These are phyloP conservation scores for Pyrrhura leucotis DNA, from an alignment of 2,797 vertebrate genomes.

Conservation along the genomic window DNA sequence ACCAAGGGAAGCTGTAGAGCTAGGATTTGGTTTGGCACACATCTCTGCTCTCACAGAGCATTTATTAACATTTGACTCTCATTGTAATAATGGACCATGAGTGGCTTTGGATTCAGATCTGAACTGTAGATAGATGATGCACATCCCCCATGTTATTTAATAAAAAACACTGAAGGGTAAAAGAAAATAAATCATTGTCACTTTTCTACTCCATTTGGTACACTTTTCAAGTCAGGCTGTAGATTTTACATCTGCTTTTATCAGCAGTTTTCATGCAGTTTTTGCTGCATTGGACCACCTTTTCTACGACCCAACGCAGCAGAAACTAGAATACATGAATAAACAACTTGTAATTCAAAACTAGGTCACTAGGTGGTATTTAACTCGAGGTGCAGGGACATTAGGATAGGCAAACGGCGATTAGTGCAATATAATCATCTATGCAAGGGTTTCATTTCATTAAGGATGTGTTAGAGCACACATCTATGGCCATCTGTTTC, in stretches of 20 bases:
- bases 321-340: background rate
- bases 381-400: background rate
- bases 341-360: conserved; percentile 34
- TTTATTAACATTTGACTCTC: background rate
- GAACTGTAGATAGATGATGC: background rate
- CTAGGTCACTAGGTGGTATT: conserved; percentile 29
- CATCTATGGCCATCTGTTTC: conserved; percentile 76
- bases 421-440: conserved; percentile 2
- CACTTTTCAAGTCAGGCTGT: background rate
- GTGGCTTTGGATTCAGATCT: conserved; percentile 12
- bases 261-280: background rate
- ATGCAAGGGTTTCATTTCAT: background rate
- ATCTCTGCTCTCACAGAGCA: background rate
- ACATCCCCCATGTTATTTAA: background rate
- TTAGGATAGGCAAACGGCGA: conserved; percentile 13
- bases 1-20: background rate
- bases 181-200: conserved; percentile 16
- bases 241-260: background rate
- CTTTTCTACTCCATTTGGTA: background rate
- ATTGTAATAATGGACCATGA: background rate
- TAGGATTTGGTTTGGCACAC: background rate
- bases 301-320: background rate
- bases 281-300: background rate
- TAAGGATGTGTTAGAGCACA: conserved; percentile 72
- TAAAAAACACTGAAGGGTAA: background rate